Evolutionary conservation across 2,888 invertebrate genomes (phyloP).

Genomic region (Drosophila lacicola): DNA sequence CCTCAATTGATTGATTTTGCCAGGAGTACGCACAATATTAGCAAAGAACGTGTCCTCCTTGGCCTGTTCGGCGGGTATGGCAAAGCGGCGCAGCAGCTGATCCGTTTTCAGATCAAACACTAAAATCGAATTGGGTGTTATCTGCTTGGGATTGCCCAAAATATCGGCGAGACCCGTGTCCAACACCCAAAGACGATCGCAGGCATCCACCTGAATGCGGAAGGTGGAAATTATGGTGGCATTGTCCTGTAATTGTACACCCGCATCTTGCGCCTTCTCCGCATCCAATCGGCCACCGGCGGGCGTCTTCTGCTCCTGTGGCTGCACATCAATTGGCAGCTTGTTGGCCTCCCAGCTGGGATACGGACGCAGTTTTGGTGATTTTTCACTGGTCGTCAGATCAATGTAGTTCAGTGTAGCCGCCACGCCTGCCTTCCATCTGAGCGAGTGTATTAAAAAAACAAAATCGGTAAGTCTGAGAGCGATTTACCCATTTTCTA

Average conservation of each 20-base stretch:
- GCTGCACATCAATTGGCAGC: constrained; percentile 87
- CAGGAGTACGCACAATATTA: constrained; percentile 88
- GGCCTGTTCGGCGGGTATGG: constrained; percentile 88
- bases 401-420: constrained; percentile 90
- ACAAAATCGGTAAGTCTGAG: not conserved
- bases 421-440: constrained; percentile 90
- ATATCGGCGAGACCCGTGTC: constrained; percentile 92
- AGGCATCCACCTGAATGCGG: constrained; percentile 90
- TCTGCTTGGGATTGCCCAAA: constrained; percentile 88
- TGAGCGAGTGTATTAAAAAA: constrained; percentile 48
- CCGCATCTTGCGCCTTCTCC: constrained; percentile 84
- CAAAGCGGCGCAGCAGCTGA: constrained; percentile 89
- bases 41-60: constrained; percentile 93
- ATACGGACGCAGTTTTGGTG: constrained; percentile 90
- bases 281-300: constrained; percentile 82
- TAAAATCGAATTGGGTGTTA: constrained; percentile 88
- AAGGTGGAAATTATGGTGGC: constrained; percentile 90
- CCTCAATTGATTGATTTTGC: too few species aligned
- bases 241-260: constrained; percentile 86
- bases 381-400: constrained; percentile 87
- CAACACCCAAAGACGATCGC: constrained; percentile 93
- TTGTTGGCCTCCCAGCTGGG: constrained; percentile 92
- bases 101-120: constrained; percentile 91
- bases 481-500: not conserved
- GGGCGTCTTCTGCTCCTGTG: constrained; percentile 69